These are phyloP conservation scores for Pachyuromys duprasi DNA, from an alignment of 2,797 vertebrate genomes.

Conservation along the genomic window DNA sequence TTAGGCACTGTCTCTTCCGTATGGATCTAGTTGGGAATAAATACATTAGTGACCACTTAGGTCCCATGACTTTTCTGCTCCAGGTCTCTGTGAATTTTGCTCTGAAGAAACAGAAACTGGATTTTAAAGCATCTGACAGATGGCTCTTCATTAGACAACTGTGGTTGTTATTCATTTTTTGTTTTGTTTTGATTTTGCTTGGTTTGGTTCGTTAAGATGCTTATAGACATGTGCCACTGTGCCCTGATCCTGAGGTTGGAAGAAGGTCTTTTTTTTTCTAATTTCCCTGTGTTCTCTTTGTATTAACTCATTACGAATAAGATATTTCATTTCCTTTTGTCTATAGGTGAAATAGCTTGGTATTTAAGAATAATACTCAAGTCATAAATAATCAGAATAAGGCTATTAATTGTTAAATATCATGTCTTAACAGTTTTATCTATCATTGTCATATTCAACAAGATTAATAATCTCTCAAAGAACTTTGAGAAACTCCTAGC, in stretches of 20 bases:
- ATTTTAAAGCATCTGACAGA: not conserved
- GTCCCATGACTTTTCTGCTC: not conserved
- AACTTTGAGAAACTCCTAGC: slow-evolving; percentile 12
- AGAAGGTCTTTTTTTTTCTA: not conserved
- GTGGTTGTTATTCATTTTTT: not conserved
- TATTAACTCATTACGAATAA: not conserved
- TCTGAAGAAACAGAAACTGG: not conserved
- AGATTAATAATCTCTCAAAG: not conserved
- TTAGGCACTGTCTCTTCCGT: not conserved
- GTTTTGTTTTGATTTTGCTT: not conserved
- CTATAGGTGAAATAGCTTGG: not conserved
- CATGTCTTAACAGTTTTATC: not conserved
- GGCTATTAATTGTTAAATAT: slow-evolving; percentile 19
- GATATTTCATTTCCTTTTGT: slow-evolving; percentile 35
- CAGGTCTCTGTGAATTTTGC: not conserved
- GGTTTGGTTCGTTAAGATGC: not conserved
- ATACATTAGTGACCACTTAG: not conserved
- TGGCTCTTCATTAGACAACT: not conserved
- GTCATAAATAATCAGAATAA: not conserved
- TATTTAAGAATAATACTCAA: slow-evolving; percentile 2
- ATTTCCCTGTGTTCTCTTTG: not conserved
- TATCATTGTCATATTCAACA: slow-evolving; percentile 9
- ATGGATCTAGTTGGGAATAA: not conserved
- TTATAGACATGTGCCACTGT: not conserved
- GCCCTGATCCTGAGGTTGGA: not conserved